Evolutionary conservation across 1,140 invertebrate species (phyloP).

Genomic region (Frieseomelitta varia): DNA sequence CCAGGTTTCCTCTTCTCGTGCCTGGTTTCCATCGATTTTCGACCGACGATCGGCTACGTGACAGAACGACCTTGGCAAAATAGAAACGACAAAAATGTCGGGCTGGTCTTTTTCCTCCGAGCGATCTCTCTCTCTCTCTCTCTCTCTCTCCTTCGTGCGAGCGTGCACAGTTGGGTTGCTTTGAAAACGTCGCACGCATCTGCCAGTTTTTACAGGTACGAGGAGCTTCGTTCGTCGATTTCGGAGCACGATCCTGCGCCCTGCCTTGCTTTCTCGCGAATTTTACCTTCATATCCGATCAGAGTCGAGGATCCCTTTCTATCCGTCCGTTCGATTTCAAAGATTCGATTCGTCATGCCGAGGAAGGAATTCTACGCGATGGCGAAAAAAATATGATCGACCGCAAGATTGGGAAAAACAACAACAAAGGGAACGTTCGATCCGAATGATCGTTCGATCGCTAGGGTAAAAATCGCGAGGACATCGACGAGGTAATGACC

Average conservation of each 20-base stretch:
- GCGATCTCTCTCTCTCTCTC: slow-evolving; percentile 3
- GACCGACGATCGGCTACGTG: not conserved
- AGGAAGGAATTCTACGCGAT: not conserved
- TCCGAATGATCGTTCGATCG: slow-evolving; percentile 21
- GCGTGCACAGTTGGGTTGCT: slow-evolving; percentile 30
- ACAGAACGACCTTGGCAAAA: slow-evolving; percentile 2
- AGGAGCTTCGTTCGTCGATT: slow-evolving; percentile 46
- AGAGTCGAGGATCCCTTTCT: not conserved
- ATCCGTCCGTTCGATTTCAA: not conserved
- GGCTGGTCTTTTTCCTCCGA: not conserved
- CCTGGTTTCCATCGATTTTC: not conserved
- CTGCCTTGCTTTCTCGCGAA: slow-evolving; percentile 26
- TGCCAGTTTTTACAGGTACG: slow-evolving; percentile 56
- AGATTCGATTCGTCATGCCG: not conserved
- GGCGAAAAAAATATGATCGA: not conserved
- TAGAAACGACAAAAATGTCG: slow-evolving; percentile 28
- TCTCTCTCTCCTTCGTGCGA: not conserved
- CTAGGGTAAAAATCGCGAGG: not conserved
- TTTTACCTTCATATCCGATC: not conserved
- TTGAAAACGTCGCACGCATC: slow-evolving; percentile 66
- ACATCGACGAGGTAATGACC: slow-evolving; percentile 43
- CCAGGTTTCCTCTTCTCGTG: no score
- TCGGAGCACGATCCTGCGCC: slow-evolving; percentile 6
- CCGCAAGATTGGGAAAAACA: not conserved
- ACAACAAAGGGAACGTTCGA: not conserved